Evolutionary conservation across 2,113 vertebrate genomes (phyloP).

Genomic region (Ictalurus furcatus): DNA sequence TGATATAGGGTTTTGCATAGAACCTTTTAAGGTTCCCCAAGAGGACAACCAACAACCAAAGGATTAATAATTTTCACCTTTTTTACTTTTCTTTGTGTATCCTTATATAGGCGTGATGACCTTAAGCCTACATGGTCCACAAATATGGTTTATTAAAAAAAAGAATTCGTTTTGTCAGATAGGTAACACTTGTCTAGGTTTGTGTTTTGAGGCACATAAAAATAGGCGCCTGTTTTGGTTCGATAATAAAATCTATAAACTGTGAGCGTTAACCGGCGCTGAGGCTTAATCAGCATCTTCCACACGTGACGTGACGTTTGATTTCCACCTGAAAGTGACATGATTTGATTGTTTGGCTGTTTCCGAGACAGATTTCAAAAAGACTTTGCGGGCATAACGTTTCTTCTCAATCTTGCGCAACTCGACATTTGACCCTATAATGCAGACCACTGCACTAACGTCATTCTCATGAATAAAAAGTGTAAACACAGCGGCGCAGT

Average conservation of each 20-base stretch:
- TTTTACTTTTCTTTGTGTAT: not conserved
- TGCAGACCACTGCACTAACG: slow-evolving; percentile 29
- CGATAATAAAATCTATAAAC: not conserved
- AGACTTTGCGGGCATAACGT: slow-evolving; percentile 16
- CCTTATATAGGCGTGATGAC: not conserved
- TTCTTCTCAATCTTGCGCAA: slow-evolving; percentile 17
- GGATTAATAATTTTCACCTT: not conserved
- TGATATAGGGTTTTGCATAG: not conserved
- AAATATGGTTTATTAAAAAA: not conserved
- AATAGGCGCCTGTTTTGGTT: slow-evolving; percentile 1
- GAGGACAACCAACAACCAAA: not conserved
- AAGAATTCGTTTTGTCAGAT: not conserved
- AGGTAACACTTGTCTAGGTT: too few species aligned
- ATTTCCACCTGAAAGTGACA: slow-evolving; percentile 20
- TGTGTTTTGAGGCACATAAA: not conserved
- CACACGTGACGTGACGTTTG: slow-evolving; percentile 22
- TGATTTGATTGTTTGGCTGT: not conserved
- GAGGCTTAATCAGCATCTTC: slow-evolving; percentile 14
- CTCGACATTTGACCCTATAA: slow-evolving; percentile 25
- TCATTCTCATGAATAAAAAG: slow-evolving; percentile 45
- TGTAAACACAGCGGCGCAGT: slow-evolving; percentile 46
- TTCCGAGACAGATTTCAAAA: not conserved
- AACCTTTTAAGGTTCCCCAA: not conserved
- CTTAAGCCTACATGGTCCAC: not conserved
- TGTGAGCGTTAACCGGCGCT: not conserved